These are phyloP conservation scores for Cichladusa arquata DNA, from an alignment of 2,113 vertebrate species.

Conservation along the genomic window DNA sequence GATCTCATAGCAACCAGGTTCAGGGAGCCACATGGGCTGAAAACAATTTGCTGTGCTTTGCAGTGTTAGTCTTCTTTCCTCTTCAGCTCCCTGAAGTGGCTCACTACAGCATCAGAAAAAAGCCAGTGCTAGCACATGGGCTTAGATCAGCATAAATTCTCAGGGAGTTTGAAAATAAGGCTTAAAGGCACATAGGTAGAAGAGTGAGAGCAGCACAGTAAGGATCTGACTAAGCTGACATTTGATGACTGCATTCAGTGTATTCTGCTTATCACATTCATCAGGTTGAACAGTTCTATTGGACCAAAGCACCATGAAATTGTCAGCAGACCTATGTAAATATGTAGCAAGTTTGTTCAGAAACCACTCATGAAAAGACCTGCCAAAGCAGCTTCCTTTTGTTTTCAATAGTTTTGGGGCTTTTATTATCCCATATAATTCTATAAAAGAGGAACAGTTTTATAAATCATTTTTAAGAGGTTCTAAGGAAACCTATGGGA, in stretches of 20 bases:
- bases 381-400: not conserved
- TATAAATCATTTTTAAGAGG: not conserved
- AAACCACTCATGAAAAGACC: not conserved
- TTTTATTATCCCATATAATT: not conserved
- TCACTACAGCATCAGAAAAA: not conserved
- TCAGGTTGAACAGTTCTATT: not conserved
- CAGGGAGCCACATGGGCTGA: not conserved
- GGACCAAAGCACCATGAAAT: not conserved
- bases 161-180: not conserved
- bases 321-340: not conserved
- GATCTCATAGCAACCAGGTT: not conserved
- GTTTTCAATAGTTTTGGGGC: not conserved
- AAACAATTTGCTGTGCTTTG: not conserved
- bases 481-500: not conserved
- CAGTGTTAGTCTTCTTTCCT: not conserved
- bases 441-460: not conserved
- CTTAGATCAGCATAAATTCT: not conserved
- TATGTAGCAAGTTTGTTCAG: not conserved
- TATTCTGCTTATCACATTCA: not conserved
- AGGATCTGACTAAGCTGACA: not conserved
- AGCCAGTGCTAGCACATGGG: not conserved
- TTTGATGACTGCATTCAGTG: not conserved
- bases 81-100: not conserved
- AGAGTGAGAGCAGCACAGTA: not conserved
- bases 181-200: not conserved